phyloP scores from a whole-genome alignment of 1,140 invertebrate genomes.

The Laupala kohalensis region DNA sequence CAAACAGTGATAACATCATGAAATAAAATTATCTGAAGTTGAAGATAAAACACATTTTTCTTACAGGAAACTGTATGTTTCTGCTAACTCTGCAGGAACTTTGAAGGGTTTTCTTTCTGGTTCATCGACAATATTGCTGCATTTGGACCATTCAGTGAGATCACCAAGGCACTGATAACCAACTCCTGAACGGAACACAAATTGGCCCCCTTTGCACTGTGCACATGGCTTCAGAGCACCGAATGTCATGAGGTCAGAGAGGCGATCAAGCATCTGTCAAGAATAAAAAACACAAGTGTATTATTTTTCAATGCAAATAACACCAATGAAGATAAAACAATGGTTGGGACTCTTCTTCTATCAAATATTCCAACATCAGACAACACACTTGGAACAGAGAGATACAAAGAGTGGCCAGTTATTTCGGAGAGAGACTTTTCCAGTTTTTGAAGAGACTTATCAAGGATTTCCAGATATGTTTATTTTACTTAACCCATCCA shows the following conservation, averaged over 20 bases:
- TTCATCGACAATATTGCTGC: constrained; percentile 52
- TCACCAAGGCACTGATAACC: constrained; percentile 72
- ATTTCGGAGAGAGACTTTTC: too few species aligned
- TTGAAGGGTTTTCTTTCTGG: constrained; percentile 63
- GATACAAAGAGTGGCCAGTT: too few species aligned
- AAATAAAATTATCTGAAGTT: too few species aligned
- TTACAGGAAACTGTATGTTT: constrained; percentile 45
- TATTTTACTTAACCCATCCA: too few species aligned
- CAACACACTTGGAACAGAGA: too few species aligned
- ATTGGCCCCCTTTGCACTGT: constrained; percentile 63
- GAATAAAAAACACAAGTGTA: constrained; percentile 14
- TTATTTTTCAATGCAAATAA: too few species aligned
- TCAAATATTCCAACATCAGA: too few species aligned
- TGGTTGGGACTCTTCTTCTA: background rate
- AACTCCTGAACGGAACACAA: constrained; percentile 50
- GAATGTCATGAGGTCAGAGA: constrained; percentile 78
- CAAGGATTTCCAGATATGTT: too few species aligned
- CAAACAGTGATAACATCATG: too few species aligned
- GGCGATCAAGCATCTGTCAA: constrained; percentile 53
- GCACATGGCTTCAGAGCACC: constrained; percentile 66
- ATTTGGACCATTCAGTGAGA: constrained; percentile 84
- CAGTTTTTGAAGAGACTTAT: too few species aligned
- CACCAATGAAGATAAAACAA: background rate
- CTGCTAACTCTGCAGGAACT: constrained; percentile 52
- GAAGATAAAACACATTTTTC: too few species aligned